Conservation (phyloP, 2,888 invertebrate species). For the Folsomia manolachei region DNA sequence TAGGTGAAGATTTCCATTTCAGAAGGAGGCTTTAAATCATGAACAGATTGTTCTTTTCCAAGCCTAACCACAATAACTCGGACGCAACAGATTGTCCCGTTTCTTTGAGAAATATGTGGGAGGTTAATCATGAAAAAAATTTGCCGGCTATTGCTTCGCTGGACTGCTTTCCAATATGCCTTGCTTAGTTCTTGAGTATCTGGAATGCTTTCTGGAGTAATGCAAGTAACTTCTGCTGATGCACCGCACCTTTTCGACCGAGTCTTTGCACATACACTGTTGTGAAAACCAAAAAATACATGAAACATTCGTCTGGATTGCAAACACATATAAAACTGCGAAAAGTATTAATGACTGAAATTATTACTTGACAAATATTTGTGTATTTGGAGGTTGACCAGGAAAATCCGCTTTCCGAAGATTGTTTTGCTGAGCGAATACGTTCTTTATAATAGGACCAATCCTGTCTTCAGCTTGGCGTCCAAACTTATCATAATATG, state of each 20-base stretch:
- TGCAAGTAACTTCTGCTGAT: slow-evolving; percentile 64
- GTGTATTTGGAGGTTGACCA: slow-evolving; percentile 75
- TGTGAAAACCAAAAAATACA: slow-evolving; percentile 43
- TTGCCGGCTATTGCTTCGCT: slow-evolving; percentile 59
- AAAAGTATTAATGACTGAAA: background rate
- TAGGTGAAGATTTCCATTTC: slow-evolving; percentile 70
- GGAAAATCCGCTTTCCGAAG: slow-evolving; percentile 62
- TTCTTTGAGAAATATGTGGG: slow-evolving; percentile 75
- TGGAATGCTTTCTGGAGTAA: slow-evolving; percentile 70
- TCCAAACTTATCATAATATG: slow-evolving; percentile 60
- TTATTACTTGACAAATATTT: slow-evolving; percentile 66
- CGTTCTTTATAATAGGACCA: slow-evolving; percentile 63
- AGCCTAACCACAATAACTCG: slow-evolving; percentile 75
- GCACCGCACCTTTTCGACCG: slow-evolving; percentile 71
- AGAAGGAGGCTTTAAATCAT: slow-evolving; percentile 67
- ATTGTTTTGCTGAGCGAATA: slow-evolving; percentile 58
- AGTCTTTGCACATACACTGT: slow-evolving; percentile 69
- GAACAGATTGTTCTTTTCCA: slow-evolving; percentile 62
- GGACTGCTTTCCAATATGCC: slow-evolving; percentile 55
- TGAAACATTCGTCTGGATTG: background rate
- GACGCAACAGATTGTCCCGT: slow-evolving; percentile 81
- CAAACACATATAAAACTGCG: background rate
- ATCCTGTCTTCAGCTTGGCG: slow-evolving; percentile 59
- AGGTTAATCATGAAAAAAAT: slow-evolving; percentile 69
- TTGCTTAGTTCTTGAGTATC: slow-evolving; percentile 61